A percentile compares a stretch with the other conserved stretches of the same genome.
Conservation (phyloP, 2,113 vertebrate species). For the Rhea pennata region DNA sequence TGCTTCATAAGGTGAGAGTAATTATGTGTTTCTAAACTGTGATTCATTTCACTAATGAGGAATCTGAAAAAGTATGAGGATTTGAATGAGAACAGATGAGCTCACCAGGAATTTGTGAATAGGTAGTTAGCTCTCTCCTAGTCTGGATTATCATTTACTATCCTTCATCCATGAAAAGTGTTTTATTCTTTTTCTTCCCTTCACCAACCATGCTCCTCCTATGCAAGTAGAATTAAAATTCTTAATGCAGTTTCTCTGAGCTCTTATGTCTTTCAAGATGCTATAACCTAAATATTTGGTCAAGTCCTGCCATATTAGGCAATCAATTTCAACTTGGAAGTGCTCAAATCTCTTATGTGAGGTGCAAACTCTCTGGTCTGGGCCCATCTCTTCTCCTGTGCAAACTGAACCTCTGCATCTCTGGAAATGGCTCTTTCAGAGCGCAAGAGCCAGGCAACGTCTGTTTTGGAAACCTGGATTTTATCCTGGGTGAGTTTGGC, state of each 20-base stretch:
- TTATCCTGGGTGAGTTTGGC: background rate
- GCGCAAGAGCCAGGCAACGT: background rate
- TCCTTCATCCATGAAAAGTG: background rate
- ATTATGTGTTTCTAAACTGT: background rate
- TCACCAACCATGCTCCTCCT: background rate
- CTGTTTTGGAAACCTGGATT: background rate
- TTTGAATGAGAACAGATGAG: slow-evolving; percentile 14
- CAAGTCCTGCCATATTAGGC: background rate
- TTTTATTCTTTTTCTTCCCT: background rate
- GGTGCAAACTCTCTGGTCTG: background rate
- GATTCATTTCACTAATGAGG: background rate
- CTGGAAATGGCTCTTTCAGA: background rate
- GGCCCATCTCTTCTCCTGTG: background rate
- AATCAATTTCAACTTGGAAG: background rate
- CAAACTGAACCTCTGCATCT: background rate
- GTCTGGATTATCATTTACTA: background rate
- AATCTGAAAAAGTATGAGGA: background rate
- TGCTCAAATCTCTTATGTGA: background rate
- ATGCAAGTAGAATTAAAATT: background rate
- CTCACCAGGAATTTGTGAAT: background rate
- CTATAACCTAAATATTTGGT: background rate
- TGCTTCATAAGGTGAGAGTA: background rate
- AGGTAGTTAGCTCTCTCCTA: background rate
- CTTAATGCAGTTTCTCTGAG: background rate
- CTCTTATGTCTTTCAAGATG: background rate